Base-by-base conservation (phyloP, 2,113 vertebrate species). In the Centrocercus urophasianus region DNA sequence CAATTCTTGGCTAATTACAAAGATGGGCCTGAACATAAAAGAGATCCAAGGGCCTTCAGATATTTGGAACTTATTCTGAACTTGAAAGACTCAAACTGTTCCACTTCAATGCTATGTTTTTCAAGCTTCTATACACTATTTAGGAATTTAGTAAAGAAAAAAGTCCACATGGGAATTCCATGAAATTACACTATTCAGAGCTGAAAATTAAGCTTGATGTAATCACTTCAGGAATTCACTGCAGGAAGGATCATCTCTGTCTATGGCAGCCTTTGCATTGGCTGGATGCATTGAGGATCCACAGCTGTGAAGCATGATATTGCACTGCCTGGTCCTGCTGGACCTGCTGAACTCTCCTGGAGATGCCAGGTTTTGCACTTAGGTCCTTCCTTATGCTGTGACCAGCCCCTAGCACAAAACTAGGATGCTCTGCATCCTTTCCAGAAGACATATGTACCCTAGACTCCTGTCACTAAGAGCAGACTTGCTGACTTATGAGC, bases 361-460 rank as follows among this genome's bases (percentile, higher is more conserved):
- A 69, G 34, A 22, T 85, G 47, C 19, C 36, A 5, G 12, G 30
- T 38, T n/a, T 85, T 61, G 5, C 18, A 20, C 60, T 14, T 42
- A n/a, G 30, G 22, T 67, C 48, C 11, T 2, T 45, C 1, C 1
- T 40, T 60, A 6, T 1, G 1, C 36, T 1, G 1, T 8, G 12
- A 32, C 15, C 2, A 2, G 9, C 11, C 3, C 11, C 13, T 3
- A 45, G 5, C 24, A 70, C 24, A 83, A 80, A 79, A 3, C 9
- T 25, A 32, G 28, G 19, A 43, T 54, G 8, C 19, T 89, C 12
- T n/a, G n/a, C 28, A 6, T 17, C 15, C 25, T 66, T 77, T 73
- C 30, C 15, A 75, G 32, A 10, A 75, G 22, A 13, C 6, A 27
- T 45, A 50, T 45, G 47, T 56, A 32, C 8, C 25, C 27, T 25